A percentile compares a stretch with the other conserved stretches of the same genome.
These are phyloP conservation scores for Lacerta viridis DNA, from an alignment of 2,797 vertebrate species.

Conservation along the genomic window DNA sequence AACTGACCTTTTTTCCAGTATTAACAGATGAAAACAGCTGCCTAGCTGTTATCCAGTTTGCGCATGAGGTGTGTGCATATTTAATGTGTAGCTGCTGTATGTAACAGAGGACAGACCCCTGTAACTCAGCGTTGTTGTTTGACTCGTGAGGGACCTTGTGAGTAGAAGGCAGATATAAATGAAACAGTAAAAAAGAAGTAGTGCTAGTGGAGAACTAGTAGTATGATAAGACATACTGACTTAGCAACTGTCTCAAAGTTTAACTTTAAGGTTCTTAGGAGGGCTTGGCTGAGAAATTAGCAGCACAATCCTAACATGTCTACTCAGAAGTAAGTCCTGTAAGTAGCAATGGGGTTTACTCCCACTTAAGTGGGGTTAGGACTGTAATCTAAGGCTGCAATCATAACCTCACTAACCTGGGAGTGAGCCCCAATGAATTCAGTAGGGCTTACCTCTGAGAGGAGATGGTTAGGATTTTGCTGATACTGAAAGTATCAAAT, in stretches of 20 bases:
- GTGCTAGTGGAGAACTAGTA: background rate
- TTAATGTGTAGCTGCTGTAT: background rate
- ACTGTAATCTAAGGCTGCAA: too few relatives aligned
- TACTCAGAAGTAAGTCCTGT: too few relatives aligned
- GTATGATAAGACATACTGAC: background rate
- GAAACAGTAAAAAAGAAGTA: conserved; percentile 9
- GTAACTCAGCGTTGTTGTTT: background rate
- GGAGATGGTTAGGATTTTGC: too few relatives aligned
- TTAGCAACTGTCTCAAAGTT: background rate
- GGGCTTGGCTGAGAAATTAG: background rate
- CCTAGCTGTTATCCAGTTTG: background rate
- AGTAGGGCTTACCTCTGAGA: too few relatives aligned
- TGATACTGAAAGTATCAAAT: background rate
- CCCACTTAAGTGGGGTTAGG: too few relatives aligned
- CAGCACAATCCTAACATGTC: too few relatives aligned
- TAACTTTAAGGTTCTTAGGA: background rate
- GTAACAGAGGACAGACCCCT: conserved; percentile 8
- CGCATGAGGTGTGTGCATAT: background rate
- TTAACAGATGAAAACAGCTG: background rate
- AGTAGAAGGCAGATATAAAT: conserved; percentile 6
- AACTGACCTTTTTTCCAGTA: background rate
- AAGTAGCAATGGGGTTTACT: too few relatives aligned
- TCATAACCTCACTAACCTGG: too few relatives aligned
- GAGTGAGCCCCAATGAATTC: too few relatives aligned
- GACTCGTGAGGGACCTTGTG: background rate